These are phyloP conservation scores for Oxyteleia sp. DNA, from an alignment of 2,888 invertebrate genomes.

Conservation along the genomic window DNA sequence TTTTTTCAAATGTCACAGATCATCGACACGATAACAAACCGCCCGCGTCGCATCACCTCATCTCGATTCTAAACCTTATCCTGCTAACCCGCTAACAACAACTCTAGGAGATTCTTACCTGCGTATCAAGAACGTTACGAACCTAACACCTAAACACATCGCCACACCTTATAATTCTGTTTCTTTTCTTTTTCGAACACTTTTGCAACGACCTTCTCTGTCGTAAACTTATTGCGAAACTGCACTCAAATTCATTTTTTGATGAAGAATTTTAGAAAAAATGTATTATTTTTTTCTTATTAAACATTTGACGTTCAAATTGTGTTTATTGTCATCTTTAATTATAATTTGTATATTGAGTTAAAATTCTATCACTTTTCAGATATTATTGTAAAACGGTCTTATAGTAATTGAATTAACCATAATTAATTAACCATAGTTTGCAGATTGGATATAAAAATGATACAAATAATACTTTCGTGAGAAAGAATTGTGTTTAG, in stretches of 20 bases:
- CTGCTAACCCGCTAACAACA: slow-evolving; percentile 78
- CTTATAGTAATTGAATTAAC: too few species aligned
- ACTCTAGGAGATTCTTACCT: slow-evolving; percentile 78
- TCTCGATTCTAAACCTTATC: slow-evolving; percentile 81
- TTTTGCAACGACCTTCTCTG: slow-evolving; percentile 47
- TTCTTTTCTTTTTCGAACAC: slow-evolving; percentile 37
- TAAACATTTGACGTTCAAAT: too few species aligned
- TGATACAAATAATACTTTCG: too few species aligned
- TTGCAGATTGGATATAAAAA: too few species aligned
- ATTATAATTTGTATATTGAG: too few species aligned
- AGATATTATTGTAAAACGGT: too few species aligned
- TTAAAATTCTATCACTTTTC: too few species aligned
- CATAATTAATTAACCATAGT: too few species aligned
- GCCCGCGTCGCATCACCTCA: slow-evolving; percentile 79
- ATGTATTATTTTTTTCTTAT: too few species aligned
- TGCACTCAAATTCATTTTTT: slow-evolving; percentile 42
- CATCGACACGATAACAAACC: slow-evolving; percentile 81
- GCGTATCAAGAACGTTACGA: slow-evolving; percentile 79
- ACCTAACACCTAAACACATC: slow-evolving; percentile 78
- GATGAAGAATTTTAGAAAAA: too few species aligned
- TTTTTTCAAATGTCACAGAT: slow-evolving; percentile 82
- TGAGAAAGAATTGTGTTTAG: too few species aligned
- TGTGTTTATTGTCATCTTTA: too few species aligned
- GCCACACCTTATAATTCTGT: slow-evolving; percentile 77
- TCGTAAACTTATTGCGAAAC: slow-evolving; percentile 56